Percentiles rank a stretch among this genome's conserved stretches.
Evolutionary conservation across 2,888 invertebrate species (phyloP).

Genomic region (Drosophila falleni): DNA sequence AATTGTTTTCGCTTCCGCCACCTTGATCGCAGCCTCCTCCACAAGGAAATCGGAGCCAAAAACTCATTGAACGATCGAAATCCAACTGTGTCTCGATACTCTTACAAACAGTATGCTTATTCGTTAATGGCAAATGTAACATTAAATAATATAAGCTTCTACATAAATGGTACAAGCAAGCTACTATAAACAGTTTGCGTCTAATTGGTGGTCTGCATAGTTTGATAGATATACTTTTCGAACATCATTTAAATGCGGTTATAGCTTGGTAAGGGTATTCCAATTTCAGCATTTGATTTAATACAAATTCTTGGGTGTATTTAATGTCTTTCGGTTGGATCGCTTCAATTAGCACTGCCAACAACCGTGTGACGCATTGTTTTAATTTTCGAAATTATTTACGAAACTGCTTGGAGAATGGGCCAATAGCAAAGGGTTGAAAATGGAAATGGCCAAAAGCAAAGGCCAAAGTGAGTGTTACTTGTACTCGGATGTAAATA

Average conservation of each 20-base stretch:
- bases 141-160: neutral
- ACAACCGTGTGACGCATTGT: conserved; percentile 69
- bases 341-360: conserved; percentile 68
- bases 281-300: neutral
- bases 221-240: neutral
- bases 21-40: conserved; percentile 61
- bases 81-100: conserved; percentile 7
- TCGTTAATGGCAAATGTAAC: neutral
- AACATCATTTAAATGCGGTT: neutral
- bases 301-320: conserved; percentile 10
- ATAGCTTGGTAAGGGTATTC: neutral
- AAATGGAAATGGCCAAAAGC: conserved; percentile 29
- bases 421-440: conserved; percentile 22
- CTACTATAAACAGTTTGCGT: neutral
- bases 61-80: conserved; percentile 31
- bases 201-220: neutral
- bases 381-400: conserved; percentile 72
- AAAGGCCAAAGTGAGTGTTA: conserved; percentile 53
- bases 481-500: conserved; percentile 51
- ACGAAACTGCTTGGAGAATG: conserved; percentile 38
- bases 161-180: neutral
- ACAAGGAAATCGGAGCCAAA: conserved; percentile 34
- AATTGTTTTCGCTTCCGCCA: conserved; percentile 73
- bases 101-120: neutral
- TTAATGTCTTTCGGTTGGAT: conserved; percentile 53